phyloP scores from a whole-genome alignment of 2,888 invertebrate genomes.

The Conomelus anceps region DNA sequence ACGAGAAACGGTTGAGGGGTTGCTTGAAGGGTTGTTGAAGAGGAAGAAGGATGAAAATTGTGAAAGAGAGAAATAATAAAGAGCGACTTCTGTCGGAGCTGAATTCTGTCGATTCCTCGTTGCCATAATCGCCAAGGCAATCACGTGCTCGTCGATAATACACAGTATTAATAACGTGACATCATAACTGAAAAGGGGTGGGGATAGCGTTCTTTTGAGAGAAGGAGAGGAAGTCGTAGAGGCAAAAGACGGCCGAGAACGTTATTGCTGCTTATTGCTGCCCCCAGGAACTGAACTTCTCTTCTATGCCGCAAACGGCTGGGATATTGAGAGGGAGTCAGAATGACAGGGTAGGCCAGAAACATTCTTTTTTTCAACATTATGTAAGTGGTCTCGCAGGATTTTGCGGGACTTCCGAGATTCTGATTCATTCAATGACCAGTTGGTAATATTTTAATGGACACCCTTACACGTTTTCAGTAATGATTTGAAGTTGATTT shows the following conservation, averaged over 20 bases:
- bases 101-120: not conserved
- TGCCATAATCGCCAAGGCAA: not conserved
- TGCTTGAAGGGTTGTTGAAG: not conserved
- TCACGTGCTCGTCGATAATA: not conserved
- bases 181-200: too few species aligned
- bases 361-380: not conserved
- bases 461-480: too few species aligned
- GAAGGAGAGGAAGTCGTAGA: not conserved
- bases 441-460: not conserved
- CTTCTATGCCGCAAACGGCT: not conserved
- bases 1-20: not conserved
- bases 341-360: not conserved
- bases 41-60: not conserved
- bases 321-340: not conserved
- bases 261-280: not conserved
- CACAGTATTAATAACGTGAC: not conserved
- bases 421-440: not conserved
- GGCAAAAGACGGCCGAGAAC: not conserved
- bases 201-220: not conserved
- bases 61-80: not conserved
- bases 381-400: not conserved
- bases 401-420: not conserved
- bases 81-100: too few species aligned
- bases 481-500: too few species aligned
- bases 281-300: not conserved